A percentile compares a stretch with the other conserved stretches of the same genome.
Evolutionary conservation across 2,888 invertebrate species (phyloP).

Genomic region (Latrodectus hesperus): DNA sequence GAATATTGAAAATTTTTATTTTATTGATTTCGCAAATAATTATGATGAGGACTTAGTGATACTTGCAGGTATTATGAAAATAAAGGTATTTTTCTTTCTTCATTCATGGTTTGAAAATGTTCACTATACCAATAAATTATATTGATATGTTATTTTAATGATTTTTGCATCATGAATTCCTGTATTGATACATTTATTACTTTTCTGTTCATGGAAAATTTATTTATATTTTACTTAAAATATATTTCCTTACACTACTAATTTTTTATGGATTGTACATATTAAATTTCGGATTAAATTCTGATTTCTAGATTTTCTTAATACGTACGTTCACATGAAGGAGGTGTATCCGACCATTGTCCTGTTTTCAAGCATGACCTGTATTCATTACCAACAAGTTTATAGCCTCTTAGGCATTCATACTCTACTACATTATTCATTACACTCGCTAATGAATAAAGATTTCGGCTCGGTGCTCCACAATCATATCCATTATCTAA

Average conservation of each 20-base stretch:
- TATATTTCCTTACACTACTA: background rate
- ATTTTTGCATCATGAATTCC: no score
- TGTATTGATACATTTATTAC: background rate
- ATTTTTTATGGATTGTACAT: no score
- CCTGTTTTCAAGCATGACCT: conserved; percentile 63
- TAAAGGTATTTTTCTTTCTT: no score
- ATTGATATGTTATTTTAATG: no score
- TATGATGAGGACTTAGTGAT: no score
- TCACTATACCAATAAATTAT: no score
- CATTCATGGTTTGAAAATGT: no score
- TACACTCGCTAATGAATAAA: conserved; percentile 66
- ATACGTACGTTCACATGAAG: conserved; percentile 65
- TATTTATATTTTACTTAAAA: background rate
- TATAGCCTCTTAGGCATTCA: conserved; percentile 66
- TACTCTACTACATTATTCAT: conserved; percentile 61
- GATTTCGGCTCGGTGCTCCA: conserved; percentile 72
- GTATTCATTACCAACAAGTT: conserved; percentile 51
- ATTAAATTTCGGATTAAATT: no score
- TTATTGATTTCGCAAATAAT: no score
- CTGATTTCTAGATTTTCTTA: background rate
- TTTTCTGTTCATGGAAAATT: background rate
- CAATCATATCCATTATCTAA: conserved; percentile 71
- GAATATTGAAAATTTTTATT: no score
- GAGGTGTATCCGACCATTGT: conserved; percentile 69
- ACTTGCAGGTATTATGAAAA: no score